These are phyloP conservation scores for Oncopodura yosiiana DNA, from an alignment of 1,140 invertebrate genomes.

Conservation along the genomic window DNA sequence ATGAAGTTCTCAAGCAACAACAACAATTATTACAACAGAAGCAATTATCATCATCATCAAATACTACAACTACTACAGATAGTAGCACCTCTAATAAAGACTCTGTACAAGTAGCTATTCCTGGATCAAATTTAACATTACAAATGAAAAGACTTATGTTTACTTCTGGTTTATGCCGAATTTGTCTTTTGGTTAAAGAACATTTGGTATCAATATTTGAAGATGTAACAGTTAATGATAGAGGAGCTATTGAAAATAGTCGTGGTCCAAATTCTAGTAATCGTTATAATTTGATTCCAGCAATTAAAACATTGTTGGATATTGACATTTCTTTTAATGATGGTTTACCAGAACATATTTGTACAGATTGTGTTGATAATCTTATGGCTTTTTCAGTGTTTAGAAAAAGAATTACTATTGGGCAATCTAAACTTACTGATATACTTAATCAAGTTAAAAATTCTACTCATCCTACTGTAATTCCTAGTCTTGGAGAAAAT, in stretches of 20 bases:
- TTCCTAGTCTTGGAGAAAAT: slow-evolving; percentile 22
- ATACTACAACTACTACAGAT: no score
- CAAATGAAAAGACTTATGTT: slow-evolving; percentile 12
- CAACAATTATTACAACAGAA: no score
- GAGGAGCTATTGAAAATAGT: slow-evolving; percentile 22
- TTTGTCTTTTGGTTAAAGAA: slow-evolving; percentile 20
- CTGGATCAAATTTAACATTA: background rate
- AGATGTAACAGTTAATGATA: slow-evolving; percentile 16
- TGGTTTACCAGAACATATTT: slow-evolving; percentile 13
- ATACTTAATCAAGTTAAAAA: slow-evolving; percentile 22
- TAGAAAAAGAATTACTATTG: slow-evolving; percentile 20
- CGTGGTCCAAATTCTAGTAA: slow-evolving; percentile 18
- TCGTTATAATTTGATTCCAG: slow-evolving; percentile 21
- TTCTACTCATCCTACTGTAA: slow-evolving; percentile 13
- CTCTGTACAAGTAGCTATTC: background rate
- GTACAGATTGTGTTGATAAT: slow-evolving; percentile 23
- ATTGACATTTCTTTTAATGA: slow-evolving; percentile 19
- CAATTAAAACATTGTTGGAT: slow-evolving; percentile 24
- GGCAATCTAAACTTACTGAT: slow-evolving; percentile 17
- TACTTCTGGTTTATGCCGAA: slow-evolving; percentile 15
- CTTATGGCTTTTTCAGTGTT: slow-evolving; percentile 23
- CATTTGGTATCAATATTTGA: slow-evolving; percentile 22
- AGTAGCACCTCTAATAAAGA: background rate
- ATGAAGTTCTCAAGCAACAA: no score
- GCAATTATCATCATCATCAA: no score